phyloP scores from a whole-genome alignment of 2,113 vertebrate species.

The Lota lota region DNA sequence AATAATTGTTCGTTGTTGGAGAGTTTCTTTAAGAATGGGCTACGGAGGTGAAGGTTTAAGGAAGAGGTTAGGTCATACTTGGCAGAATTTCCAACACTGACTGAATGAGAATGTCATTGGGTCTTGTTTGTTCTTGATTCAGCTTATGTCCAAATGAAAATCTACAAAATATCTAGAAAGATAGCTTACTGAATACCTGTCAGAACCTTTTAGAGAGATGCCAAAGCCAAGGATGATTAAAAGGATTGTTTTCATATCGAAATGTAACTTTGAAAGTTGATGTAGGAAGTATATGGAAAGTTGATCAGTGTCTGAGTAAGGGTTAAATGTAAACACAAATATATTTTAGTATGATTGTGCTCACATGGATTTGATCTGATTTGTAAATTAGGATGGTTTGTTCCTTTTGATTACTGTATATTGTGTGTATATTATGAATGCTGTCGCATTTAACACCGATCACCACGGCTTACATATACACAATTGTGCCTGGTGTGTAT shows the following conservation, averaged over 20 bases:
- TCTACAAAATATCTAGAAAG: constrained; percentile 31
- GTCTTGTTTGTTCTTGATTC: constrained; percentile 20
- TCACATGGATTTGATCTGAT: constrained; percentile 2
- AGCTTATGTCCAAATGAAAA: constrained; percentile 44
- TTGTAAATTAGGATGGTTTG: constrained; percentile 26
- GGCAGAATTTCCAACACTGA: constrained; percentile 29
- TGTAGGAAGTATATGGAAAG: constrained; percentile 58
- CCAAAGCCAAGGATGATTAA: constrained; percentile 37
- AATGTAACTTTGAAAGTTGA: constrained; percentile 51
- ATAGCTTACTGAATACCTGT: constrained; percentile 33
- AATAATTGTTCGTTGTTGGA: constrained; percentile 23
- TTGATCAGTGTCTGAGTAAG: constrained; percentile 57
- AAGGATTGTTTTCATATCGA: constrained; percentile 14
- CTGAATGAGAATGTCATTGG: too few species aligned
- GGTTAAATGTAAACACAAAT: constrained; percentile 50
- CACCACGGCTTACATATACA: too few species aligned
- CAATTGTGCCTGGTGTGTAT: too few species aligned
- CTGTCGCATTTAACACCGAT: too few species aligned
- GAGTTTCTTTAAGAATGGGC: constrained; percentile 33
- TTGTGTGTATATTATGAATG: background rate
- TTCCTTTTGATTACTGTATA: constrained; percentile 19
- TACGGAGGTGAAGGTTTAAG: constrained; percentile 17
- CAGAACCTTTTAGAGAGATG: constrained; percentile 41
- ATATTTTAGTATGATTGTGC: constrained; percentile 26
- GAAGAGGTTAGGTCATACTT: constrained; percentile 32